Conservation (phyloP, 2,797 vertebrate species). For the Pagetopsis macropterus region DNA sequence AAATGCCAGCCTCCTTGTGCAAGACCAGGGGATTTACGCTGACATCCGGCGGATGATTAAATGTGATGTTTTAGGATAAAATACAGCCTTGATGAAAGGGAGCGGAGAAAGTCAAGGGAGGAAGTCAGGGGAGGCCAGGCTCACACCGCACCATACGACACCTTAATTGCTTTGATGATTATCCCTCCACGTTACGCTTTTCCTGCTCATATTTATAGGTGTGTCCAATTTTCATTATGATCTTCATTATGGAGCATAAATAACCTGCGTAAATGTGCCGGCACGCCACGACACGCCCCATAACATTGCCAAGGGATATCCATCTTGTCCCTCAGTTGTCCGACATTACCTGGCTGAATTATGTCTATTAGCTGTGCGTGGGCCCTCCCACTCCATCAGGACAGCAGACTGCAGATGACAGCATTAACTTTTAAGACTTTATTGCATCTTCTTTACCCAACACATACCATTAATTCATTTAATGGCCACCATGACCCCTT, state of each 20-base stretch:
- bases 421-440: slow-evolving; percentile 86
- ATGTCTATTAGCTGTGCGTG: slow-evolving; percentile 79
- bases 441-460: slow-evolving; percentile 87
- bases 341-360: slow-evolving; percentile 85
- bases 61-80: slow-evolving; percentile 72
- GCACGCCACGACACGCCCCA: slow-evolving; percentile 70
- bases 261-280: slow-evolving; percentile 85
- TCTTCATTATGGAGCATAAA: slow-evolving; percentile 87
- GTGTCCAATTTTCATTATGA: slow-evolving; percentile 89
- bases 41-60: slow-evolving; percentile 67
- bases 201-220: slow-evolving; percentile 85
- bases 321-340: slow-evolving; percentile 81
- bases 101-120: slow-evolving; percentile 64
- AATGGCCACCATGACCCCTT: slow-evolving; percentile 86
- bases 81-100: slow-evolving; percentile 67
- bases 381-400: slow-evolving; percentile 79
- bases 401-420: slow-evolving; percentile 76
- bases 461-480: slow-evolving; percentile 83
- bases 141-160: slow-evolving; percentile 76
- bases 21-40: slow-evolving; percentile 67
- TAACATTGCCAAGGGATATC: slow-evolving; percentile 84
- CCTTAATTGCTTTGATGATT: slow-evolving; percentile 85
- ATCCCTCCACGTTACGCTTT: slow-evolving; percentile 78
- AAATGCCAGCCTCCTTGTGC: slow-evolving; percentile 65
- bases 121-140: slow-evolving; percentile 64